Evolutionary conservation across 2,797 vertebrate genomes (phyloP).

Genomic region (Buphagus erythrorhynchus): DNA sequence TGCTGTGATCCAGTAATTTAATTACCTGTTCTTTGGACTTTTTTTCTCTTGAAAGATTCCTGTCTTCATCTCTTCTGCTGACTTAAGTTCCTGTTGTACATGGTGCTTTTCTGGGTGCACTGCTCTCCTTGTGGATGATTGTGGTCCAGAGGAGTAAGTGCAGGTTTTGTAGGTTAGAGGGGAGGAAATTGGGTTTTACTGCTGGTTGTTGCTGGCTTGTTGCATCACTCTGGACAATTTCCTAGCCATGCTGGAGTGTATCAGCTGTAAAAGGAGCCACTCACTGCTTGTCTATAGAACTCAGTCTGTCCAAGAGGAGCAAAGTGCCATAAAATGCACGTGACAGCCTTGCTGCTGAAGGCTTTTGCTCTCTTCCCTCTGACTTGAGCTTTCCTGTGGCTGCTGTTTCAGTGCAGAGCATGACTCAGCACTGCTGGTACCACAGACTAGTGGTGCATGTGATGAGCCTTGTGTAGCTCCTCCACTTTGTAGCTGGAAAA

Average conservation of each 20-base stretch:
- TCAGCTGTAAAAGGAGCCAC: background rate
- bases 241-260: background rate
- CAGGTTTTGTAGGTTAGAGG: background rate
- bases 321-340: background rate
- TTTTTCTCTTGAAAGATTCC: background rate
- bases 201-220: background rate
- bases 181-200: background rate
- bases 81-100: background rate
- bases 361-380: background rate
- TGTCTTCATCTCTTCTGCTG: background rate
- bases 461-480: background rate
- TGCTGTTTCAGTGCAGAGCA: background rate
- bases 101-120: background rate
- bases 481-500: background rate
- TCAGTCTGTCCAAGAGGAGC: background rate
- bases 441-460: background rate
- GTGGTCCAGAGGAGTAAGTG: background rate
- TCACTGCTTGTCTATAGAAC: background rate
- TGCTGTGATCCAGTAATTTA: background rate
- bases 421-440: background rate
- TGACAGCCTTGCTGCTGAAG: background rate
- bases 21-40: background rate
- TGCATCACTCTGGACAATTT: background rate
- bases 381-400: background rate
- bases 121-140: background rate